Evolutionary conservation across 2,797 vertebrate species (phyloP).

Genomic region (Apogon talboti): DNA sequence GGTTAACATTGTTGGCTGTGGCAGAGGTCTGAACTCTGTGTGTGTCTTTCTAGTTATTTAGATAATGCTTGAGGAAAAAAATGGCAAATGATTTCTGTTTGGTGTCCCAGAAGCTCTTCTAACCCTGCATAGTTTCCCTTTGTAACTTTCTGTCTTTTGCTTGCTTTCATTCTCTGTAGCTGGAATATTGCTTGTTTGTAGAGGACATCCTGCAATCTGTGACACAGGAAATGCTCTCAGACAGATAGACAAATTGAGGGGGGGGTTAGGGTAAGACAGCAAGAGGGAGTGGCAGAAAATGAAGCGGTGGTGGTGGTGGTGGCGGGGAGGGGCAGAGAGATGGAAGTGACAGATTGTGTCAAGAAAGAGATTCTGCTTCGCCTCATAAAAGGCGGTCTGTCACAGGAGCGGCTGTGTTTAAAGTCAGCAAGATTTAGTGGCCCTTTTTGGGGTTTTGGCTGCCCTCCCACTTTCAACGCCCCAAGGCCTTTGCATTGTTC

Average conservation of each 20-base stretch:
- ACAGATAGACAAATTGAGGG: conserved; percentile 25
- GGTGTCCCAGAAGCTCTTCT: not conserved
- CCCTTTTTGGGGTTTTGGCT: not conserved
- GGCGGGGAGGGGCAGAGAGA: not conserved
- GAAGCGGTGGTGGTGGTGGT: conserved; percentile 29
- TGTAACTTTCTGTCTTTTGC: conserved; percentile 38
- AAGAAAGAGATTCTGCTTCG: conserved; percentile 23
- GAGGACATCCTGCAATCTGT: conserved; percentile 78
- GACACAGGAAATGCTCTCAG: conserved; percentile 75
- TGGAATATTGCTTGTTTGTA: conserved; percentile 69
- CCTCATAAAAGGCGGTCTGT: conserved; percentile 20
- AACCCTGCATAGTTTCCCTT: not conserved
- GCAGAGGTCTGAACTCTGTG: too few species aligned
- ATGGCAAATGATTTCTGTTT: too few species aligned
- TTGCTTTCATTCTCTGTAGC: conserved; percentile 44
- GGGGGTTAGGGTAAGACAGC: conserved; percentile 14
- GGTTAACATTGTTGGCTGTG: too few species aligned
- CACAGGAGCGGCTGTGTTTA: conserved; percentile 12
- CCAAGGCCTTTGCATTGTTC: not conserved
- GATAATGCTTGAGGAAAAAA: too few species aligned
- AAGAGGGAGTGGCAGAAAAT: conserved; percentile 40
- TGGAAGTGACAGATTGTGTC: conserved; percentile 50
- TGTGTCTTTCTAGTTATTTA: too few species aligned
- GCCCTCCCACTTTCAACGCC: conserved; percentile 23
- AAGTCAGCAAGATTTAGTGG: conserved; percentile 11